Evolutionary conservation across 92 coral and sea anemone species (phyloP).

Genomic region (Palythoa caribaeorum): DNA sequence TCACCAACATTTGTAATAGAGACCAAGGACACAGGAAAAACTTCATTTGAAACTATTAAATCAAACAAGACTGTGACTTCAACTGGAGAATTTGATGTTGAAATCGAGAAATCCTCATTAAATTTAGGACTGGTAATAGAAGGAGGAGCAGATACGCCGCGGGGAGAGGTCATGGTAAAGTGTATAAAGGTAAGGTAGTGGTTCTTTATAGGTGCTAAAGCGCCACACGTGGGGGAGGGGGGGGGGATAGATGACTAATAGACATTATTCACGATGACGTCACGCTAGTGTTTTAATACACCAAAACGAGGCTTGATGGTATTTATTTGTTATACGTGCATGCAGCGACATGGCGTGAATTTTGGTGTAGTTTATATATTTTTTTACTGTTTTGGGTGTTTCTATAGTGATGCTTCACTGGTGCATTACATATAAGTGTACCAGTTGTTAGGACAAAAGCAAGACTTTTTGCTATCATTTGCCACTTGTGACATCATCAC

Average conservation of each 20-base stretch:
- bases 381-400: too few species aligned
- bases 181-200: constrained; percentile 71
- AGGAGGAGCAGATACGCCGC: constrained; percentile 83
- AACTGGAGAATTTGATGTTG: constrained; percentile 50
- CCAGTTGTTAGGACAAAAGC: too few species aligned
- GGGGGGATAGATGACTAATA: background rate
- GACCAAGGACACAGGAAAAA: background rate
- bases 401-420: too few species aligned
- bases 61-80: background rate
- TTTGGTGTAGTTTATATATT: too few species aligned
- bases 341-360: too few species aligned
- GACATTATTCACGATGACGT: too few species aligned
- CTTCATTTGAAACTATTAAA: background rate
- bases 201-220: background rate
- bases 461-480: too few species aligned
- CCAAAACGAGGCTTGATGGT: too few species aligned
- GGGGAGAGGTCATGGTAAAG: constrained; percentile 69
- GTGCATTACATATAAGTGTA: too few species aligned
- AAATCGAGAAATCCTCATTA: constrained; percentile 67
- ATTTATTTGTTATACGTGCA: too few species aligned
- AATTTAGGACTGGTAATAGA: constrained; percentile 85
- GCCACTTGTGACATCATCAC: too few species aligned
- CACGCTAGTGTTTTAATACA: too few species aligned
- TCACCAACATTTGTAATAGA: background rate
- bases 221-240: background rate